A percentile compares a stretch with the other conserved stretches of the same genome.
These are phyloP conservation scores for Brachirus orientalis DNA, from an alignment of 2,113 vertebrate genomes.

Conservation along the genomic window DNA sequence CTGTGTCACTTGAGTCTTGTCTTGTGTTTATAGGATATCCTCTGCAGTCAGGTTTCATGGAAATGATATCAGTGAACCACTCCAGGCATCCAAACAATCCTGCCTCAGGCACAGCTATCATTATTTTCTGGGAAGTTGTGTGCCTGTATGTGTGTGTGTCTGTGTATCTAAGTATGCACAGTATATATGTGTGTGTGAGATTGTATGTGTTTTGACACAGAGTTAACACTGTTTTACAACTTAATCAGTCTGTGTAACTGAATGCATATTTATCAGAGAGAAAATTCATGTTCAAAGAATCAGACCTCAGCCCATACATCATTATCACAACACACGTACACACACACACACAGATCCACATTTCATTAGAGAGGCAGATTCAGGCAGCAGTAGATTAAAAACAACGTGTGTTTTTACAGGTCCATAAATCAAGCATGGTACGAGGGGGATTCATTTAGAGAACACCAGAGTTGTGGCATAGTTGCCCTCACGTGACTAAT, in stretches of 20 bases:
- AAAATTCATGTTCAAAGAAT: conserved; percentile 76
- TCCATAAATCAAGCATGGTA: conserved; percentile 82
- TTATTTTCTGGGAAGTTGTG: conserved; percentile 53
- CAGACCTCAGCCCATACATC: conserved; percentile 70
- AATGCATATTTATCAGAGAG: conserved; percentile 79
- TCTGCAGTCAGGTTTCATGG: conserved; percentile 56
- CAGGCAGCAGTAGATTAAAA: conserved; percentile 83
- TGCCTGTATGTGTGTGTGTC: conserved; percentile 5
- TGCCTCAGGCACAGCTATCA: conserved; percentile 61
- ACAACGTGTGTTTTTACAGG: conserved; percentile 84
- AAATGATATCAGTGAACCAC: conserved; percentile 59
- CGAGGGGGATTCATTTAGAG: conserved; percentile 81
- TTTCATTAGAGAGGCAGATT: conserved; percentile 77
- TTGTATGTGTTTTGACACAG: conserved; percentile 64
- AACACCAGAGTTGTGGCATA: conserved; percentile 67
- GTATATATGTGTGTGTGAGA: conserved; percentile 44
- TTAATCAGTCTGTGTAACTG: conserved; percentile 78
- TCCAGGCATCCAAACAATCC: conserved; percentile 66
- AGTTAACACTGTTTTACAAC: conserved; percentile 78
- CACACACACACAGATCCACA: conserved; percentile 60
- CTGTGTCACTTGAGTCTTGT: conserved; percentile 21
- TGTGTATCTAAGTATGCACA: conserved; percentile 10
- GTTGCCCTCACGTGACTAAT: conserved; percentile 74
- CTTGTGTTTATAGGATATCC: conserved; percentile 42
- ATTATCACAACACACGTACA: conserved; percentile 60